Evolutionary conservation across 2,113 vertebrate genomes (phyloP).

Genomic region (Nycticorax nycticorax): DNA sequence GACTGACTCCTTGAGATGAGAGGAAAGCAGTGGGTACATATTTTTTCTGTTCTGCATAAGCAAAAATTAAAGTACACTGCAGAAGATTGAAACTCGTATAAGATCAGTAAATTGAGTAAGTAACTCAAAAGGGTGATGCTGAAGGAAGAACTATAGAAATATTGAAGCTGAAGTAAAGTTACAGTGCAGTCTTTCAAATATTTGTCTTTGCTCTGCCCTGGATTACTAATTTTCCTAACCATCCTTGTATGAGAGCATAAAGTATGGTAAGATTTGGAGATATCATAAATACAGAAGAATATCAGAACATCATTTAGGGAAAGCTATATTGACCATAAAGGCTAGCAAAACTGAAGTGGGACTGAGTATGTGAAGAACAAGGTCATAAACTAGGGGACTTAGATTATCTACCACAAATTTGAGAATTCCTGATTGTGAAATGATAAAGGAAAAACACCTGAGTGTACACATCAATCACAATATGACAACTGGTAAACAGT

Average conservation of each 20-base stretch:
- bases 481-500: slow-evolving; percentile 8
- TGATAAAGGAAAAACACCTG: slow-evolving; percentile 25
- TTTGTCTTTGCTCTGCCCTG: neutral
- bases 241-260: neutral
- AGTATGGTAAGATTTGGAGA: neutral
- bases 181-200: neutral
- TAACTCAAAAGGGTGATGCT: neutral
- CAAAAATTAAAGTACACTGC: neutral
- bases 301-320: neutral
- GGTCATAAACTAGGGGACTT: neutral
- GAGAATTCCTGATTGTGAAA: neutral
- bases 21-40: neutral
- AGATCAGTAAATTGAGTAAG: neutral
- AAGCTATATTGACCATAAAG: neutral
- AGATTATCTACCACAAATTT: neutral
- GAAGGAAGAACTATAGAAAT: neutral
- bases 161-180: neutral
- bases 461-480: slow-evolving; percentile 27
- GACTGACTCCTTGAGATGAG: neutral
- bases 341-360: neutral
- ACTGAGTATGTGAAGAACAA: neutral
- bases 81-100: neutral
- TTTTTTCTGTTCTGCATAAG: neutral
- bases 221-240: neutral
- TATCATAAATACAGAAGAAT: neutral